Evolutionary conservation across 2,888 invertebrate species (phyloP).

Genomic region (Phalera bucephala): DNA sequence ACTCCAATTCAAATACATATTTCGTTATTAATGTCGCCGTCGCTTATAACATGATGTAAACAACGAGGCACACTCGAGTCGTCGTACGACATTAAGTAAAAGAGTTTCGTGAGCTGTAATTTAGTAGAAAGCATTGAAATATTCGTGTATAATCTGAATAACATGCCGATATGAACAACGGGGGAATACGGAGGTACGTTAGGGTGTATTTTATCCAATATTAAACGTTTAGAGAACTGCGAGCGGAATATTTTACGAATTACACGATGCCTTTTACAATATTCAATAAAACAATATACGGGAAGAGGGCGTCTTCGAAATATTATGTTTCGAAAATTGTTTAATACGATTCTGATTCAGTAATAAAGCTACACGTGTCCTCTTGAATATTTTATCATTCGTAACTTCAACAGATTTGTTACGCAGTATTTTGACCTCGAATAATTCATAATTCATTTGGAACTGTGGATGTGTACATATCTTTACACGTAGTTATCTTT

Average conservation of each 20-base stretch:
- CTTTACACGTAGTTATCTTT: neutral
- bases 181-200: conserved; percentile 73
- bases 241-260: conserved; percentile 76
- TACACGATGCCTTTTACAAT: conserved; percentile 69
- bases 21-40: no score
- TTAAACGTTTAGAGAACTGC: conserved; percentile 77
- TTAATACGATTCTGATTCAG: conserved; percentile 28
- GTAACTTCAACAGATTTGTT: conserved; percentile 6
- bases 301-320: conserved; percentile 41
- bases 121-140: conserved; percentile 83
- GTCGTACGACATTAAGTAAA: conserved; percentile 69
- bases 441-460: neutral
- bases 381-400: conserved; percentile 24
- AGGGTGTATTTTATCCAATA: conserved; percentile 81
- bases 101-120: conserved; percentile 79
- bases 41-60: conserved; percentile 38
- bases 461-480: neutral
- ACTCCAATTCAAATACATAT: no score
- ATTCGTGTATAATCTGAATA: conserved; percentile 83
- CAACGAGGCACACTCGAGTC: conserved; percentile 42
- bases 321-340: conserved; percentile 9
- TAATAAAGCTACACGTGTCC: conserved; percentile 23
- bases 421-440: neutral
- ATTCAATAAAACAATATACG: conserved; percentile 70
- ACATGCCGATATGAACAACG: conserved; percentile 83